Evolutionary conservation across 2,797 vertebrate species (phyloP), one percentile per base, ranked within the genome.

Genomic region (Galaxias olidus): DNA sequence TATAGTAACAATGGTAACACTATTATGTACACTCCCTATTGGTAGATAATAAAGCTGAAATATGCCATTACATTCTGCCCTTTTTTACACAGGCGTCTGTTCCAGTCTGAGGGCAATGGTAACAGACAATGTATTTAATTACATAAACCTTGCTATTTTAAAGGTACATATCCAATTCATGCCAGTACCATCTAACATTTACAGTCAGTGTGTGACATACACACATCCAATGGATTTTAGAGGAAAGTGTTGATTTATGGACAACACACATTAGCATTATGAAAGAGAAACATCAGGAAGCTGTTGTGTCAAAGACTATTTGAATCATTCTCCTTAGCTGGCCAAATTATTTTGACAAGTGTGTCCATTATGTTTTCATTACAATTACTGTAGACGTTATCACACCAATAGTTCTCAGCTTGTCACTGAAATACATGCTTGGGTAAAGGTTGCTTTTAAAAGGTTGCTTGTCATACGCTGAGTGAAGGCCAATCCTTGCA

Each of bases 231-330:
- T 71, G 67, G 65, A 79, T 70, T 80, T 78, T 63, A 75, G 67
- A 68, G 72, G 68, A 82, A 78, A 73, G 65, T 74, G 71, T 61
- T 58, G 71, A 63, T 80, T 84, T 68, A 77, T 58, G 17, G 45
- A 77, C 69, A 65, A 30, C 45, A 46, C 45, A 47, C 14, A 66
- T 59, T 66, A 73, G 20, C 65, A 10, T 58, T 57, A 52, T 51
- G 40, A 10, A 45, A 43, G 49, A 69, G 47, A 49, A 66, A 76
- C 84, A 84, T 85, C 76, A 82, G 82, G 69, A 76, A 87, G 68
- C 50, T 30, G 58, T 83, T 79, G 44, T 48, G 69, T 46, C 6
- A 64, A 47, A 75, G 30, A 14, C 66, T 41, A 13, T 19, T 58
- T 45, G 59, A 62, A 45, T 48, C 68, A 67, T 61, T 78, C 63